Conservation (phyloP, 2,113 vertebrate species). For the Pholis gunnellus region DNA sequence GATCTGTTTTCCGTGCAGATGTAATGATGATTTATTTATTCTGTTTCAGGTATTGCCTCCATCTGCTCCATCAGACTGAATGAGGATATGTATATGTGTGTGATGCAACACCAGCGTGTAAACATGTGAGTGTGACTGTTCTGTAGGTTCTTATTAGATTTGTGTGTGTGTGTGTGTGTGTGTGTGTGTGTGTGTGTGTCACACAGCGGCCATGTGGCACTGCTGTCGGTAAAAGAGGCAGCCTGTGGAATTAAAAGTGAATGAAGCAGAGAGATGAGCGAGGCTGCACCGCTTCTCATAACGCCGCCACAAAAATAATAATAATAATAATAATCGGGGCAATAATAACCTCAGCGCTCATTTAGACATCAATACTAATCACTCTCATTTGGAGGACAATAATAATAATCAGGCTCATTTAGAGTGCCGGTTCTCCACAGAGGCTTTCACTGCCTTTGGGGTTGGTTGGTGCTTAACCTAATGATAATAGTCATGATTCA, state of each 20-base stretch:
- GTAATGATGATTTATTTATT: slow-evolving; percentile 68
- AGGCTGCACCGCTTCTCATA: slow-evolving; percentile 60
- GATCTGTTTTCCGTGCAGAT: slow-evolving; percentile 60
- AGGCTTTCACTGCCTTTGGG: slow-evolving; percentile 79
- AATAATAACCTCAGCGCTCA: slow-evolving; percentile 80
- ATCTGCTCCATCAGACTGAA: slow-evolving; percentile 61
- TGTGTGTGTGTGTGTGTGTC: slow-evolving; percentile 25
- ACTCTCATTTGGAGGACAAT: slow-evolving; percentile 84
- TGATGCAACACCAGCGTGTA: not conserved
- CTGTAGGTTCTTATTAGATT: slow-evolving; percentile 37
- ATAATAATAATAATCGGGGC: slow-evolving; percentile 77
- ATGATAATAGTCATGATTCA: slow-evolving; percentile 85
- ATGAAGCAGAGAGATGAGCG: slow-evolving; percentile 72
- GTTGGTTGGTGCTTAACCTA: slow-evolving; percentile 82
- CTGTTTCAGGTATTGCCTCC: slow-evolving; percentile 54
- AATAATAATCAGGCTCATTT: slow-evolving; percentile 85
- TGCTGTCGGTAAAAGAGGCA: slow-evolving; percentile 64
- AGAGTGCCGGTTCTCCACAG: slow-evolving; percentile 74
- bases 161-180: slow-evolving; percentile 20
- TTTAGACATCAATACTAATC: slow-evolving; percentile 86
- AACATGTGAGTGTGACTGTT: not conserved
- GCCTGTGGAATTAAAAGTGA: slow-evolving; percentile 82
- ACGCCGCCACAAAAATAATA: slow-evolving; percentile 70
- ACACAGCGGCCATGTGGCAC: slow-evolving; percentile 22
- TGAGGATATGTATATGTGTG: not conserved